Evolutionary conservation across 2,113 vertebrate species (phyloP), one percentile per base, ranked within the genome.

Genomic region (Tonatia bakeri): DNA sequence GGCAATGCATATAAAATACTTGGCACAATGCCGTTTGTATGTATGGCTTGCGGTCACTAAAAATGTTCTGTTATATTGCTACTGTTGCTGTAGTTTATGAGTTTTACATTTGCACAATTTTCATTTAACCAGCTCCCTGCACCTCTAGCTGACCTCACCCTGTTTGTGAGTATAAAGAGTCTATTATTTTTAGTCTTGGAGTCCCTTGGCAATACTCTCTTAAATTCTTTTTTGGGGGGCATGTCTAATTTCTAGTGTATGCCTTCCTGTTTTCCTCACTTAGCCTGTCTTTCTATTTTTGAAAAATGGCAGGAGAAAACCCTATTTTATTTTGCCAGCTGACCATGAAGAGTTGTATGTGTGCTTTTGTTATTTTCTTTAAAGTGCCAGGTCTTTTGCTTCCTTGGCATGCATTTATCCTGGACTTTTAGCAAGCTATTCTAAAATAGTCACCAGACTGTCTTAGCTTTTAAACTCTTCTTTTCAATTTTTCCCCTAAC

Each of bases 191-290:
- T 96, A 91, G 93, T 15, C 82, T 94, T 96, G 61, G 82, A 95
- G 72, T 96, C 54, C 73, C 38, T 97, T 88, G 95, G 88, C 96
- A 91, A 93, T 95, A 90, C 73, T 96, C 85, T 85, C 94, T 96
- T 94, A 96, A 93, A 95, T 97, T 96, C 93, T 94, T 91, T 95
- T 91, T 95, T 87, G 31, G 33, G 5, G 52, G 82, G 96, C 97
- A 97, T 98, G 95, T 98, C 97, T 96, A 97, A 97, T 97, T 97
- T 98, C 97, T 95, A 95, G 94, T 97, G 95, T 97, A 93, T 95
- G 96, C 97, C 91, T 98, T 97, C 96, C 96, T 96, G 96, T 96
- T 97, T 96, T 96, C 91, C 70, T 96, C 94, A 89, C 91, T 97
- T 83, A 96, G 96, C 72, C 94, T 96, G 95, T 97, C 95, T 97